phyloP scores from a whole-genome alignment of 2,113 vertebrate species.

The Coryphaenoides rupestris region DNA sequence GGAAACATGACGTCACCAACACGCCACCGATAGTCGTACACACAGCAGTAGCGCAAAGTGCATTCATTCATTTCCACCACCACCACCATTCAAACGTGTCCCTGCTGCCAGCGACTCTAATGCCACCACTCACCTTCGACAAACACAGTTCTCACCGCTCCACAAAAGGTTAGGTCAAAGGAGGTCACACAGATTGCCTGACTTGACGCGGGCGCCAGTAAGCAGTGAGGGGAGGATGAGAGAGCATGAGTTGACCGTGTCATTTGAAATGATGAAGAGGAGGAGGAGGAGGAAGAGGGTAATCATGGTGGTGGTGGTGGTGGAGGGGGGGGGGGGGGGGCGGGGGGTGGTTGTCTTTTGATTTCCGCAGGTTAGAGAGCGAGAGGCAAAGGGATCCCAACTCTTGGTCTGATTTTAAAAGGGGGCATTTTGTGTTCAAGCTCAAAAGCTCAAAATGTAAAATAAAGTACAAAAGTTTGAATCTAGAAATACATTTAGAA shows the following conservation, averaged over 20 bases:
- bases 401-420: conserved; percentile 32
- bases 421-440: conserved; percentile 24
- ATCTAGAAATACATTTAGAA: not conserved
- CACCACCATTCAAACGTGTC: no score
- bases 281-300: not conserved
- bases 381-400: conserved; percentile 9
- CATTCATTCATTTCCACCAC: no score
- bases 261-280: conserved; percentile 17
- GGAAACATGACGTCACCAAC: not conserved
- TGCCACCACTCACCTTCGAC: conserved; percentile 4
- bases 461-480: not conserved
- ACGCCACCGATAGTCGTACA: not conserved
- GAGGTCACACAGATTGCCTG: no score
- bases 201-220: conserved; percentile 35
- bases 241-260: conserved; percentile 25
- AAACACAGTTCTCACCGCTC: conserved; percentile 33
- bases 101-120: not conserved
- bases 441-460: not conserved
- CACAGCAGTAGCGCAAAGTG: no score
- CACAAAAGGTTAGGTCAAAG: conserved; percentile 26
- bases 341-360: not conserved
- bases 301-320: conserved; percentile 3
- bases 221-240: conserved; percentile 31
- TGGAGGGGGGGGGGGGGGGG: not conserved
- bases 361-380: not conserved